phyloP scores from a whole-genome alignment of 2,797 vertebrate species.

The Enteromius anoplus region DNA sequence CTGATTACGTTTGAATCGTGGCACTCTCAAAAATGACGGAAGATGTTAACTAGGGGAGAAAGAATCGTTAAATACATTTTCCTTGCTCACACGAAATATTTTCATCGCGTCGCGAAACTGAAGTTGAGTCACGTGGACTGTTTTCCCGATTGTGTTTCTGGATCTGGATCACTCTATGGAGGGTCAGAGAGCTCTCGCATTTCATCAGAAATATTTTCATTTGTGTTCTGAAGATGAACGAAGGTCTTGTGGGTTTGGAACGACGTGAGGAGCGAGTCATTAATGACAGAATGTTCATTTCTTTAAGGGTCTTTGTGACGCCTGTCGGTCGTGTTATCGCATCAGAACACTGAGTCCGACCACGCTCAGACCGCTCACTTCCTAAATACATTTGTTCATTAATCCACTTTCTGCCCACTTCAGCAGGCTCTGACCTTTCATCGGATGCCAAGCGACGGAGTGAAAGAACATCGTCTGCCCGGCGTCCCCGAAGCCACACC shows the following conservation, averaged over 20 bases:
- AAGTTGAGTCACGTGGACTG: no score
- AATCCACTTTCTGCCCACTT: slow-evolving; percentile 81
- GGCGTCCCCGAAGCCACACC: slow-evolving; percentile 51
- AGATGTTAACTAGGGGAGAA: no score
- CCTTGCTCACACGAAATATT: not conserved
- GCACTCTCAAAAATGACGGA: no score
- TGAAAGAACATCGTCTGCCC: slow-evolving; percentile 71
- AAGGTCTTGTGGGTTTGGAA: no score
- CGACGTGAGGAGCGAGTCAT: no score
- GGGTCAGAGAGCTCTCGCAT: no score
- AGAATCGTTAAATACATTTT: not conserved
- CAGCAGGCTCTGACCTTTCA: slow-evolving; percentile 80
- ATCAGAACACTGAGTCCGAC: slow-evolving; percentile 73
- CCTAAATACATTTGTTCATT: slow-evolving; percentile 83
- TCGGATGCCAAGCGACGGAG: slow-evolving; percentile 77
- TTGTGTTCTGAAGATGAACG: no score
- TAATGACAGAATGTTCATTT: not conserved
- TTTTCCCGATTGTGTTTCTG: no score
- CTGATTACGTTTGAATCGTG: no score
- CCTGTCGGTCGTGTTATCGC: slow-evolving; percentile 79
- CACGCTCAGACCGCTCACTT: slow-evolving; percentile 61
- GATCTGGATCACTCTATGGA: no score
- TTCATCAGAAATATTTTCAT: no score
- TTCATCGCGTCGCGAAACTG: not conserved
- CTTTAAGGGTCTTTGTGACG: not conserved